These are phyloP conservation scores for Lamprologus callipterus DNA, from an alignment of 2,113 vertebrate genomes.

Conservation along the genomic window DNA sequence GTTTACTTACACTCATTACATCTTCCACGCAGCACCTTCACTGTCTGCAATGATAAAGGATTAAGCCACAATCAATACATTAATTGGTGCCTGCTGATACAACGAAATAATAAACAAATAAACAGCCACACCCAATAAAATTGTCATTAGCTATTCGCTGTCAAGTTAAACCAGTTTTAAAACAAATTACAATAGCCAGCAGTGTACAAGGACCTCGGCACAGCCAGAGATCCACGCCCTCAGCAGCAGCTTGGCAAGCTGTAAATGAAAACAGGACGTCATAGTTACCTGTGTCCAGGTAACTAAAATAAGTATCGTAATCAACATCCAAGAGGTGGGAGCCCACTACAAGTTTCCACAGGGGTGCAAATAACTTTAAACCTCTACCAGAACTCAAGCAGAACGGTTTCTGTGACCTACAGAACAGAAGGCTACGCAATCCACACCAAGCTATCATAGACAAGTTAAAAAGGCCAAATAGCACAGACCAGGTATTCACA, in stretches of 20 bases:
- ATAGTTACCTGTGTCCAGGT: background rate
- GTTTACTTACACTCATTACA: background rate
- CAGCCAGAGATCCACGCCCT: background rate
- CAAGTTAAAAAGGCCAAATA: background rate
- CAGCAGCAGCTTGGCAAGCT: background rate
- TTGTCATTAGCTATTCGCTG: accelerated
- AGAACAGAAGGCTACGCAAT: background rate
- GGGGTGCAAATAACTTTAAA: background rate
- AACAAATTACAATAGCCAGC: background rate
- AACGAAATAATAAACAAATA: background rate
- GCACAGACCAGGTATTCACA: background rate
- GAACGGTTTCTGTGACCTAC: background rate
- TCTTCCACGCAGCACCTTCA: background rate
- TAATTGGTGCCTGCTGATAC: background rate
- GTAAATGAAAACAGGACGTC: background rate
- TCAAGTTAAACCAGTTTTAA: background rate
- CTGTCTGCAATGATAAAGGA: background rate
- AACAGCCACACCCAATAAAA: background rate
- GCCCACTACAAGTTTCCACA: background rate
- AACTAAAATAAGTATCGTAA: background rate
- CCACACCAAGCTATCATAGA: background rate
- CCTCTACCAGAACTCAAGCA: background rate
- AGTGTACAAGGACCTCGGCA: accelerated
- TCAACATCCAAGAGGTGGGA: background rate
- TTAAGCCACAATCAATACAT: background rate